These are phyloP conservation scores for Gadus chalcogrammus DNA, from an alignment of 2,113 vertebrate genomes.

Conservation along the genomic window DNA sequence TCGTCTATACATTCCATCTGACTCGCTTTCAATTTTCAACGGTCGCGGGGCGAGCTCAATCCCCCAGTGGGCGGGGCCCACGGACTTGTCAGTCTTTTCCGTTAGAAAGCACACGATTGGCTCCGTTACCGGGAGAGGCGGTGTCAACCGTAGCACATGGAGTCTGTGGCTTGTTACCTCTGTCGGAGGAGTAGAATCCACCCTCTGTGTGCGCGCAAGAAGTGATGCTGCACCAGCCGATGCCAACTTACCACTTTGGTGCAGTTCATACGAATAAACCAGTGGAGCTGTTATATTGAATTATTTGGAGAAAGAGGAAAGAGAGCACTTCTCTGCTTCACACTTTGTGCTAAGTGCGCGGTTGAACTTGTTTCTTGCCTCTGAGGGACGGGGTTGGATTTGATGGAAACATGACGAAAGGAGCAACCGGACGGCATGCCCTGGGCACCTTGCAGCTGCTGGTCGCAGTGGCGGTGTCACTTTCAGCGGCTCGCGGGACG, in stretches of 20 bases:
- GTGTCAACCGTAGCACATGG: slow-evolving; percentile 57
- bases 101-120: slow-evolving; percentile 39
- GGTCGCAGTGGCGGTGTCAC: slow-evolving; percentile 23
- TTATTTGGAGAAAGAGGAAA: too few species aligned
- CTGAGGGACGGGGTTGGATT: slow-evolving; percentile 30
- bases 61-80: slow-evolving; percentile 4
- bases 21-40: neutral
- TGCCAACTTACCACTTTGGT: slow-evolving; percentile 16
- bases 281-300: neutral
- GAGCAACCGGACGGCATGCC: slow-evolving; percentile 35
- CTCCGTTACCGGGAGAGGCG: slow-evolving; percentile 44
- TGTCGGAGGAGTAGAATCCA: slow-evolving; percentile 39
- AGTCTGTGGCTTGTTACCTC: slow-evolving; percentile 31
- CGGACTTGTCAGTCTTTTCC: slow-evolving; percentile 20
- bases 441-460: slow-evolving; percentile 31
- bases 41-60: slow-evolving; percentile 29
- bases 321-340: too few species aligned
- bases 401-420: slow-evolving; percentile 67
- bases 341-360: too few species aligned
- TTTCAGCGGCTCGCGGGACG: slow-evolving; percentile 31
- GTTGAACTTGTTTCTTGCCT: neutral
- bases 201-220: slow-evolving; percentile 2
- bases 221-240: slow-evolving; percentile 41
- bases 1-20: neutral
- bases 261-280: neutral